Conservation (phyloP, 1,140 invertebrate species). For the Drosophila mayri region DNA sequence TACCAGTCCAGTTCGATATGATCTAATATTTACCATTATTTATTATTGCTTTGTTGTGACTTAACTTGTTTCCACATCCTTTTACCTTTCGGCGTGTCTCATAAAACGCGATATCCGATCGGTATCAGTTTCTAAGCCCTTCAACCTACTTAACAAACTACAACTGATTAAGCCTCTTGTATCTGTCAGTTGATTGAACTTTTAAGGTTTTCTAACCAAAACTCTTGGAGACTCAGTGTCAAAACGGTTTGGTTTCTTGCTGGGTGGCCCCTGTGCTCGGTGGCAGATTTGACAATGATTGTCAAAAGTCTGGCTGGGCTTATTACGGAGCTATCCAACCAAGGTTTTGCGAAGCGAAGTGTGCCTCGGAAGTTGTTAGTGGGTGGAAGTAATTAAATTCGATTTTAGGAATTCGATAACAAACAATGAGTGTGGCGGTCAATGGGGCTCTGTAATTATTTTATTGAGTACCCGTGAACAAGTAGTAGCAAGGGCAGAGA, state of each 20-base stretch:
- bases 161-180: constrained; percentile 44
- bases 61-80: constrained; percentile 38
- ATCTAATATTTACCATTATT: constrained; percentile 20
- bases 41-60: constrained; percentile 33
- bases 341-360: constrained; percentile 39
- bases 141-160: constrained; percentile 19
- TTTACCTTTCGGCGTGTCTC: constrained; percentile 21
- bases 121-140: constrained; percentile 31
- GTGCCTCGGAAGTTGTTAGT: constrained; percentile 51
- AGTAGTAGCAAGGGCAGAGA: constrained; percentile 33
- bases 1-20: constrained; percentile 7
- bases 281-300: constrained; percentile 51
- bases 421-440: constrained; percentile 42
- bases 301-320: constrained; percentile 33
- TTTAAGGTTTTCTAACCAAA: constrained; percentile 37
- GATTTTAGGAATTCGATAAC: constrained; percentile 46
- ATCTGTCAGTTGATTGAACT: constrained; percentile 47
- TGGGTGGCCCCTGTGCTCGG: constrained; percentile 31
- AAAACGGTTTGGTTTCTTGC: constrained; percentile 15
- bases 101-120: constrained; percentile 31
- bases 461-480: constrained; percentile 27
- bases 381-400: constrained; percentile 53
- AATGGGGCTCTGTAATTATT: constrained; percentile 39
- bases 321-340: constrained; percentile 34
- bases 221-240: constrained; percentile 41